Conservation (phyloP, 2,113 vertebrate species). For the Mionectes macconnelli region DNA sequence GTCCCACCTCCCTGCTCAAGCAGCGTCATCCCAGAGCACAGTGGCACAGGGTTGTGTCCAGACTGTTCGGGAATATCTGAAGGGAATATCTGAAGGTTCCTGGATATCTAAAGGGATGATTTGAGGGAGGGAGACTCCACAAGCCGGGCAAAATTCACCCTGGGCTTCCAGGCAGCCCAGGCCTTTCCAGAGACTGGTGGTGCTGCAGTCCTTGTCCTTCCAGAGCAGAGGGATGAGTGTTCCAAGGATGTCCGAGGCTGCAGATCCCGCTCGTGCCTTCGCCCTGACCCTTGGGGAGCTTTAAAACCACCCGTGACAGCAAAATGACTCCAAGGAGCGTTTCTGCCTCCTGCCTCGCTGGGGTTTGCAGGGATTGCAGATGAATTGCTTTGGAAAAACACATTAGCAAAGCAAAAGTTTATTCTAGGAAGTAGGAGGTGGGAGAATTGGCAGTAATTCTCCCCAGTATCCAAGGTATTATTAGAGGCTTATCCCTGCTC, state of each 20-base stretch:
- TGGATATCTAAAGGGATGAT: neutral
- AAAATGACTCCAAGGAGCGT: neutral
- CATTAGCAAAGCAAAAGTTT: slow-evolving; percentile 70
- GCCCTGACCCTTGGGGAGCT: neutral
- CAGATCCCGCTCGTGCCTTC: neutral
- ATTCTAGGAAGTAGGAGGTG: slow-evolving; percentile 69
- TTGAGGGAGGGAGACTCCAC: neutral
- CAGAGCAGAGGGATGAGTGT: fast-evolving
- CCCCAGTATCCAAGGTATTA: slow-evolving; percentile 68
- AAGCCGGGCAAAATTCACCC: neutral
- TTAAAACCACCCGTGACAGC: neutral
- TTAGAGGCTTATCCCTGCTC: slow-evolving; percentile 62
- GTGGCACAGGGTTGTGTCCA: neutral
- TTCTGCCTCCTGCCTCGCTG: neutral
- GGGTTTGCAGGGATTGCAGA: slow-evolving; percentile 54
- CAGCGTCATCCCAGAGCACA: neutral
- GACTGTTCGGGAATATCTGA: neutral
- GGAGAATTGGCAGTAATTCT: slow-evolving; percentile 64
- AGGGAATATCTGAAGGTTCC: neutral
- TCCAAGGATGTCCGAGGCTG: neutral
- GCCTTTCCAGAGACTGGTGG: neutral
- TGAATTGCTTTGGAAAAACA: slow-evolving; percentile 63
- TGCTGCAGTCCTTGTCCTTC: neutral
- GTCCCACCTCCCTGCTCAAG: neutral
- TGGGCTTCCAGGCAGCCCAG: neutral